These are phyloP conservation scores for Dicentrarchus labrax DNA, from an alignment of 2,113 vertebrate genomes.

Conservation along the genomic window DNA sequence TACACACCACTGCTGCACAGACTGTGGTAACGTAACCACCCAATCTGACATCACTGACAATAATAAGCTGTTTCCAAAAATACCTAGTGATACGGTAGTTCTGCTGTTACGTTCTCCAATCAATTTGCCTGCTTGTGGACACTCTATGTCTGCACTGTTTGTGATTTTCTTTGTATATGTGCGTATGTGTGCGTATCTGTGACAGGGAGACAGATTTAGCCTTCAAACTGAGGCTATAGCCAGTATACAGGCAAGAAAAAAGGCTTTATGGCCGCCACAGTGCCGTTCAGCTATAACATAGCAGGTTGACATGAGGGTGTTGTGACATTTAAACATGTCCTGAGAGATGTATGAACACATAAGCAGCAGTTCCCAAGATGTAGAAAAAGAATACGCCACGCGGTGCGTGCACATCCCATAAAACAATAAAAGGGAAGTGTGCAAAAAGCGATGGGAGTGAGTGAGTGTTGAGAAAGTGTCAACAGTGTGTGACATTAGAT, in stretches of 20 bases:
- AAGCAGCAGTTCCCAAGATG: background rate
- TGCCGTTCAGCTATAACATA: background rate
- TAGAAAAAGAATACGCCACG: background rate
- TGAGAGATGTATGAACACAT: conserved; percentile 44
- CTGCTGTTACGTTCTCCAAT: conserved; percentile 39
- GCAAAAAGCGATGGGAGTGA: conserved; percentile 46
- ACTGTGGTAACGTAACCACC: conserved; percentile 46
- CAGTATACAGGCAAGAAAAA: conserved; percentile 11
- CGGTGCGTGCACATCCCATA: background rate
- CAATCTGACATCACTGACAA: conserved; percentile 62
- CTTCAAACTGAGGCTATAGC: conserved; percentile 10
- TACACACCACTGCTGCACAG: conserved; percentile 35
- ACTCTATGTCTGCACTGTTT: background rate
- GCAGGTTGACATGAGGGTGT: conserved; percentile 30
- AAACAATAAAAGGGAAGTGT: conserved; percentile 50
- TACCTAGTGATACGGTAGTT: conserved; percentile 30
- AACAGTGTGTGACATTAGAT: conserved; percentile 77
- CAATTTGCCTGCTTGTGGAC: conserved; percentile 3
- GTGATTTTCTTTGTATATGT: background rate
- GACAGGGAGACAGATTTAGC: conserved; percentile 13
- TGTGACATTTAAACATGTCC: conserved; percentile 65
- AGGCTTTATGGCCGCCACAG: conserved; percentile 1
- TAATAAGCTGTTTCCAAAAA: conserved; percentile 69
- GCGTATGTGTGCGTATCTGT: background rate
- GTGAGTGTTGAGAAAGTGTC: conserved; percentile 63